Evolutionary conservation across 2,888 invertebrate genomes (phyloP).

Genomic region (Onchidella celtica): DNA sequence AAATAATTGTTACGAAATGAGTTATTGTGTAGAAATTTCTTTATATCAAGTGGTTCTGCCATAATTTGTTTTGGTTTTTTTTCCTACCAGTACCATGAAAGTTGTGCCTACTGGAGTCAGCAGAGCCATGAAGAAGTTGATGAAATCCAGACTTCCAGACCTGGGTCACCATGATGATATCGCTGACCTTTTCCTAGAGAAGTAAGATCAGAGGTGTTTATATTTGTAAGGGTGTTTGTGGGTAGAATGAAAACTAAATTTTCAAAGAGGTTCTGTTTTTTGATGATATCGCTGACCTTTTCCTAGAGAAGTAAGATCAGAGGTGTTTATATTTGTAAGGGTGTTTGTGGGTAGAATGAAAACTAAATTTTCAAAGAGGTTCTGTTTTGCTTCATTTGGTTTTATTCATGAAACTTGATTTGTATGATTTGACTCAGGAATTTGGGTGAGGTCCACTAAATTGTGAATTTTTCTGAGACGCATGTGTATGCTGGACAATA

Average conservation of each 20-base stretch:
- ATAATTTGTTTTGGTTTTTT: neutral
- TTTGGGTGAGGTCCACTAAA: too few relatives aligned
- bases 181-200: conserved; percentile 84
- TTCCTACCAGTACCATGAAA: conserved; percentile 86
- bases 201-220: conserved; percentile 86
- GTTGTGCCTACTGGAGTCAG: conserved; percentile 94
- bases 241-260: neutral
- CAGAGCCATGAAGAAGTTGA: conserved; percentile 94
- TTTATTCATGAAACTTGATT: too few relatives aligned
- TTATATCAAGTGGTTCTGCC: neutral
- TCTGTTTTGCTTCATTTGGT: too few relatives aligned
- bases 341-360: neutral
- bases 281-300: conserved; percentile 86
- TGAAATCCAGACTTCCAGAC: conserved; percentile 95
- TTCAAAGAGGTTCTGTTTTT: too few relatives aligned
- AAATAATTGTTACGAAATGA: too few relatives aligned
- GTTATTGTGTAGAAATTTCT: too few relatives aligned
- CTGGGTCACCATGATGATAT: conserved; percentile 91
- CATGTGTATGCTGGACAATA: too few relatives aligned
- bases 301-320: conserved; percentile 87
- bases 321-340: too few relatives aligned
- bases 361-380: neutral
- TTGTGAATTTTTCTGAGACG: too few relatives aligned
- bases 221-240: neutral
- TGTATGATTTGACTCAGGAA: too few relatives aligned